phyloP scores from a whole-genome alignment of 2,888 invertebrate species.

The Oxycera nigricornis region DNA sequence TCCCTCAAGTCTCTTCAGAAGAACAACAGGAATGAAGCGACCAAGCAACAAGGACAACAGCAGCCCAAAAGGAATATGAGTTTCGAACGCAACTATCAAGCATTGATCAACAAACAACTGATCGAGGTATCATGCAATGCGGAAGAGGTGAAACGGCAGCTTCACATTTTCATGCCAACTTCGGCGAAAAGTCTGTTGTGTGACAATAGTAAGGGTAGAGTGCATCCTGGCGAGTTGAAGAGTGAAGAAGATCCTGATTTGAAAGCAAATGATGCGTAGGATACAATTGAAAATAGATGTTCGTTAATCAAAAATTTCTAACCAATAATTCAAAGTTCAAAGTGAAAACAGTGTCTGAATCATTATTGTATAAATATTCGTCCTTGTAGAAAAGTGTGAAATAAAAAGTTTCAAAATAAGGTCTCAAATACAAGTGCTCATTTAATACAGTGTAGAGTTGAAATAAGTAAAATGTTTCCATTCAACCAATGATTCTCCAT shows the following conservation, averaged over 20 bases:
- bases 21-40: neutral
- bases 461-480: no score
- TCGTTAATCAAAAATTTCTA: no score
- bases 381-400: no score
- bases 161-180: conserved; percentile 74
- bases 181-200: neutral
- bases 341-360: no score
- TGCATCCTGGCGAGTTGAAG: neutral
- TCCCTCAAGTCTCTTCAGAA: neutral
- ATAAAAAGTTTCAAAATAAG: no score
- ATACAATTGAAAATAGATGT: no score
- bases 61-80: neutral
- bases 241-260: neutral
- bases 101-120: conserved; percentile 60
- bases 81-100: conserved; percentile 54
- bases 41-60: neutral
- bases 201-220: neutral
- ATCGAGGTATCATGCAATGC: conserved; percentile 60
- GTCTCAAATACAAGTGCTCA: no score
- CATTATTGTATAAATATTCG: no score
- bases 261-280: neutral
- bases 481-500: no score
- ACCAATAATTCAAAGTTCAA: no score
- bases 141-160: conserved; percentile 67
- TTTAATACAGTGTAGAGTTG: no score